Percentiles rank a stretch among this genome's conserved stretches.
Conservation (phyloP, 1,140 invertebrate species). For the Prorops nasuta region DNA sequence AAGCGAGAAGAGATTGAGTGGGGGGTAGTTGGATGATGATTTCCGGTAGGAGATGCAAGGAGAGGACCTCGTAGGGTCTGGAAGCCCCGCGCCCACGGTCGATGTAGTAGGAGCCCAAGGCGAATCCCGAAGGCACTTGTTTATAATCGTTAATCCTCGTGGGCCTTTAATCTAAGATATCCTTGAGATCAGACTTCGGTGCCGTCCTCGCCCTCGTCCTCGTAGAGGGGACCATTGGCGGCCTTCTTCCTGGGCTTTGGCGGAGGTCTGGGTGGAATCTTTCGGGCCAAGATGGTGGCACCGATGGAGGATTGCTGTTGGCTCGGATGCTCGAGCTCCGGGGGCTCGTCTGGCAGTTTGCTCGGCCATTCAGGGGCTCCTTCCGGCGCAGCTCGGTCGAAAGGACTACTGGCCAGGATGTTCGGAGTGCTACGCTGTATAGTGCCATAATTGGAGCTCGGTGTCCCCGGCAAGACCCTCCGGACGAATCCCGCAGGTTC, state of each 20-base stretch:
- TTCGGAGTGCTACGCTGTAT: conserved; percentile 43
- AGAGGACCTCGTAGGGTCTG: too few relatives aligned
- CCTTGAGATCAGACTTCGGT: conserved; percentile 70
- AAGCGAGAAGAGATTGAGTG: too few relatives aligned
- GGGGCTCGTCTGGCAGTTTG: conserved; percentile 35
- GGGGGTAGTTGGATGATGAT: too few relatives aligned
- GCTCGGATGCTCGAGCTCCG: conserved; percentile 30
- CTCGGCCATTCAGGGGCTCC: conserved; percentile 62
- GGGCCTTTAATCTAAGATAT: conserved; percentile 13
- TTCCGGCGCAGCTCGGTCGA: conserved; percentile 62
- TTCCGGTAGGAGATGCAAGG: too few relatives aligned
- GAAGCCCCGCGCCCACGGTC: too few relatives aligned
- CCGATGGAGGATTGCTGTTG: conserved; percentile 45
- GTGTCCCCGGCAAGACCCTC: conserved; percentile 58
- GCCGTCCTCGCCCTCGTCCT: conserved; percentile 83
- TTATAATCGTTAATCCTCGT: conserved; percentile 30
- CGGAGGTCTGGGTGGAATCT: conserved; percentile 77
- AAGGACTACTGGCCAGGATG: conserved; percentile 42
- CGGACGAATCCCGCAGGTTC: conserved; percentile 47
- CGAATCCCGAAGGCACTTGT: conserved; percentile 37
- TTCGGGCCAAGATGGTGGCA: conserved; percentile 49
- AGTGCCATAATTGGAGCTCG: conserved; percentile 56
- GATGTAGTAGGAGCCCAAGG: too few relatives aligned
- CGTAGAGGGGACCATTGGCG: conserved; percentile 67
- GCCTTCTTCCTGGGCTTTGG: conserved; percentile 78